phyloP scores from a whole-genome alignment of 92 coral and sea anemone genomes.

The Phenganax marumi region DNA sequence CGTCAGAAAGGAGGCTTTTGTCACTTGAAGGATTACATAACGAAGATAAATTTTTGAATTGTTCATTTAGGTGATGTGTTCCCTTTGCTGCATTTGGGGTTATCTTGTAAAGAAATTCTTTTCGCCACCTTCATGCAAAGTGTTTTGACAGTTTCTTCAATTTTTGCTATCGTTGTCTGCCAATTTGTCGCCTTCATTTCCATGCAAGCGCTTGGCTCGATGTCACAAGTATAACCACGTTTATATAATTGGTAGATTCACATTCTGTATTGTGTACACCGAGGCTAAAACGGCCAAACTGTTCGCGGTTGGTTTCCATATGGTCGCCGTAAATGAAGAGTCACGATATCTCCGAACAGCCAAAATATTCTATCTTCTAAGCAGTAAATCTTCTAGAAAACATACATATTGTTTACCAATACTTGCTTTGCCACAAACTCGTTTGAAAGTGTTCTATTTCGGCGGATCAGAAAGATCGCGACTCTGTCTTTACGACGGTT shows the following conservation, averaged over 20 bases:
- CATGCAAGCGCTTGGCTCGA: conserved; percentile 15
- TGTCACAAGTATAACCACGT: background rate
- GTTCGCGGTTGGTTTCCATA: too few species aligned
- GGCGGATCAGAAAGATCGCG: too few species aligned
- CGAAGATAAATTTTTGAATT: background rate
- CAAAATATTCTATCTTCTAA: too few species aligned
- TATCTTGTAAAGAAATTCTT: conserved; percentile 15
- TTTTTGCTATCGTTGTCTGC: conserved; percentile 16
- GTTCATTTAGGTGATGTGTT: background rate
- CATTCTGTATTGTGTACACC: background rate
- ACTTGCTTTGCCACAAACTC: too few species aligned
- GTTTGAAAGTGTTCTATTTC: too few species aligned
- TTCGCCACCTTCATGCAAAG: conserved; percentile 36
- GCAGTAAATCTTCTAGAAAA: too few species aligned
- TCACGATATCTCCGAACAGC: too few species aligned
- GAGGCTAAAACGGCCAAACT: background rate
- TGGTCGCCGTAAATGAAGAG: too few species aligned
- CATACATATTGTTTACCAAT: too few species aligned
- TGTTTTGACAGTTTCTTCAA: conserved; percentile 19
- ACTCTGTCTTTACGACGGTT: too few species aligned
- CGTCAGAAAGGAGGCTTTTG: too few species aligned
- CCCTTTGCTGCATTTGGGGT: too few species aligned
- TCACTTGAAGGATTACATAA: background rate
- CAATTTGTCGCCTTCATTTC: conserved; percentile 33
- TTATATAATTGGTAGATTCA: background rate